A percentile compares a stretch with the other conserved stretches of the same genome.
Evolutionary conservation across 2,888 invertebrate genomes (phyloP).

Genomic region (Folsomia manolachei): DNA sequence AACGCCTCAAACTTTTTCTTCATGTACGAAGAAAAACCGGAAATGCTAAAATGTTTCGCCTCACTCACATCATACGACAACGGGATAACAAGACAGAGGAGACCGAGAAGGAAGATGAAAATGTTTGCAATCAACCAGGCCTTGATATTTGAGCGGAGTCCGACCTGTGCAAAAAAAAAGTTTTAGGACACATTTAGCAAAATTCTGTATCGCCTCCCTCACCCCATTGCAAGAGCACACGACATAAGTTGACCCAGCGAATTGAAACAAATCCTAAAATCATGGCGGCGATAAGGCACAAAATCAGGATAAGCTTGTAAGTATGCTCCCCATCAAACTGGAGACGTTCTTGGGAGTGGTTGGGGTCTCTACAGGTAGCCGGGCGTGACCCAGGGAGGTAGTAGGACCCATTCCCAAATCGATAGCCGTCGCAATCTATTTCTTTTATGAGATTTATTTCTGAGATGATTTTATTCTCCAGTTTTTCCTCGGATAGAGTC

Average conservation of each 20-base stretch:
- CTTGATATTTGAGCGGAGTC: not conserved
- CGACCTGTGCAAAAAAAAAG: not conserved
- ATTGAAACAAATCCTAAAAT: slow-evolving; percentile 13
- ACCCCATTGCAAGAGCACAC: slow-evolving; percentile 2
- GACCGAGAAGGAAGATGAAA: slow-evolving; percentile 3
- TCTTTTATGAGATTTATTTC: slow-evolving; percentile 9
- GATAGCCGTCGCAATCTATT: not conserved
- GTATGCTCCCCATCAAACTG: slow-evolving; percentile 4
- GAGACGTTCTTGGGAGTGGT: not conserved
- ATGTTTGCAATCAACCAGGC: not conserved
- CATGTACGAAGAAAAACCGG: not conserved
- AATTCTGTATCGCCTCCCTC: too few species aligned
- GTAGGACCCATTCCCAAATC: not conserved
- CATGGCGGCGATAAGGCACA: not conserved
- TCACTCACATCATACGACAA: not conserved
- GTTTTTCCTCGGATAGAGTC: slow-evolving; percentile 1
- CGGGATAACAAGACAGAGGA: not conserved
- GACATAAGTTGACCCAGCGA: not conserved
- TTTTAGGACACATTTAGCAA: not conserved
- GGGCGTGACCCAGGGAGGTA: not conserved
- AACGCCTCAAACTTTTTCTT: slow-evolving; percentile 4
- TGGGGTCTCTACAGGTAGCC: not conserved
- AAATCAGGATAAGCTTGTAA: not conserved
- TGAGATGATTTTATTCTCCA: slow-evolving; percentile 2
- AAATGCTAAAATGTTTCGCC: not conserved